A percentile compares a stretch with the other conserved stretches of the same genome.
phyloP scores from a whole-genome alignment of 2,113 vertebrate species.

The Mirounga angustirostris region DNA sequence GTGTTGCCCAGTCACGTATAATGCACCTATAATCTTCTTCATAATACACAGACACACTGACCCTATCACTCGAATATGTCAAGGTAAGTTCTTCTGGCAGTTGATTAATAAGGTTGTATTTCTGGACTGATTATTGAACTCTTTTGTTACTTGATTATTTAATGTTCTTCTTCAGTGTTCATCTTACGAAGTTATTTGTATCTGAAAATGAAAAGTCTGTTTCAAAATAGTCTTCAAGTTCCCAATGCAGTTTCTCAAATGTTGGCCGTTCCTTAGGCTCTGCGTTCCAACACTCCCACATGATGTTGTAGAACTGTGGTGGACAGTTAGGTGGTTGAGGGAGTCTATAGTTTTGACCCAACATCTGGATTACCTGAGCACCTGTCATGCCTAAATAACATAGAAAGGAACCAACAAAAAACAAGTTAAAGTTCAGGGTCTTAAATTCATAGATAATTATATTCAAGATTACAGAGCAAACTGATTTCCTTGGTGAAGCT shows the following conservation, averaged over 20 bases:
- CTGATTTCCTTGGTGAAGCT: background rate
- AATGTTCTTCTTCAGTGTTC: background rate
- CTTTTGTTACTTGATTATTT: constrained; percentile 28
- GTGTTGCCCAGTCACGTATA: constrained; percentile 3
- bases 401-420: background rate
- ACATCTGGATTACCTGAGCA: constrained; percentile 90
- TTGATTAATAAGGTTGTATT: background rate
- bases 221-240: constrained; percentile 91
- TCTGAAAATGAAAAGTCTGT: constrained; percentile 83
- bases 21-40: background rate
- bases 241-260: constrained; percentile 91
- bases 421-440: background rate
- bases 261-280: constrained; percentile 88
- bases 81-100: constrained; percentile 57
- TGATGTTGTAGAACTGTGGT: constrained; percentile 89
- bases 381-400: constrained; percentile 89
- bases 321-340: constrained; percentile 90
- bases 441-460: background rate
- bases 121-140: background rate
- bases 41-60: background rate
- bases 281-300: constrained; percentile 93
- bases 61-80: background rate
- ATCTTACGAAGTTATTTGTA: constrained; percentile 50
- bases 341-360: constrained; percentile 92
- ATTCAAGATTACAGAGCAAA: background rate